Base-by-base conservation (phyloP, 2,113 vertebrate genomes). In the Eulemur macaco region DNA sequence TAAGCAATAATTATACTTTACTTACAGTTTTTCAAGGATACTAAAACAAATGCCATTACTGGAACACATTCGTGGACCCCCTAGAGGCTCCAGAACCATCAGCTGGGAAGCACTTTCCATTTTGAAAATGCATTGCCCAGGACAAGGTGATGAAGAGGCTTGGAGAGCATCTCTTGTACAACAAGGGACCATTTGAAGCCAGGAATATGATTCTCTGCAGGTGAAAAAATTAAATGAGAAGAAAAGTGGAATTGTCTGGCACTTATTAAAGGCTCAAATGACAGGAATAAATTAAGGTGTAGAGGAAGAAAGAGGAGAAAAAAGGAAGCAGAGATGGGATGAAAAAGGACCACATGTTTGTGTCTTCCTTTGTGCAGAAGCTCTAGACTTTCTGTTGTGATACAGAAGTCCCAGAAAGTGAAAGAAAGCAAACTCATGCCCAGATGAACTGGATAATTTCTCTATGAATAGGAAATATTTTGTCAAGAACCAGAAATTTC, bases 401-500 rank as follows among this genome's bases (percentile, higher is more conserved):
- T 50, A 11, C 13, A 71, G 54, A 52, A 90, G 3, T 45, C 9
- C 18, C 47, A 71, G 21, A 18, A 82, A 73, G 9, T 17, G 34
- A 77, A 89, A 93, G 83, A 76, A 92, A 85, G 42, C 27, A 76
- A 94, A 71, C n/a, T 37, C n/a, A 25, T 23, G 29, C 11, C 34
- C 3, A 2, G 7, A 3, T 29, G 25, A 91, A 86, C 34, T 23
- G 54, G 81, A 63, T 47, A 76, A 71, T 47, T 64, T 80, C 91
- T 84, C 37, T 42, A 37, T 34, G 63, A 78, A 47, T 17, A 42
- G 42, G 63, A 82, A 78, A 63, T n/a, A 3, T 89, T 63, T 89
- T 69, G n/a, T 86, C 37, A 94, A 80, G 42, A 94, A 56, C 23
- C 45, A 84, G 45, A 85, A 89, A 77, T 96, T 50, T 34, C n/a